Evolutionary conservation across 2,888 invertebrate species (phyloP).

Genomic region (Morpho achilles): DNA sequence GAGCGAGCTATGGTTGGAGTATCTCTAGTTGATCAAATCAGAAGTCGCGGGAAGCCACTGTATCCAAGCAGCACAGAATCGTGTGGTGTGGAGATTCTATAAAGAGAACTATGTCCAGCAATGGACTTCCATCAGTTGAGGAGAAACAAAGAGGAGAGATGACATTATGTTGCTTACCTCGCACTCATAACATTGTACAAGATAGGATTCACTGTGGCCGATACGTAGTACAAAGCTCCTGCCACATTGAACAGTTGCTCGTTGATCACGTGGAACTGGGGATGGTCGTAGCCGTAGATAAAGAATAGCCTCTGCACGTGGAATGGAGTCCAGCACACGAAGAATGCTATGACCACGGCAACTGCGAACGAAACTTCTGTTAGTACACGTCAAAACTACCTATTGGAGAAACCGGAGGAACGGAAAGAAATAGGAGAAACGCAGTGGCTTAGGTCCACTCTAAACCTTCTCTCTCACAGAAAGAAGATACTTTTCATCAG

Average conservation of each 20-base stretch:
- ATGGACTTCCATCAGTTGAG: no score
- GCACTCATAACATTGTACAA: conserved; percentile 90
- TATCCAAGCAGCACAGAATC: no score
- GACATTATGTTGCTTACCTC: conserved; percentile 39
- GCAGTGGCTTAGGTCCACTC: no score
- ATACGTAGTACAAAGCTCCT: conserved; percentile 91
- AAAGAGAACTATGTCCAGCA: no score
- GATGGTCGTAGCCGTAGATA: conserved; percentile 82
- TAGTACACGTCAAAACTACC: no score
- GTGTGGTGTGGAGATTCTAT: no score
- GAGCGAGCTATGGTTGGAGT: no score
- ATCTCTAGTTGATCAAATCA: no score
- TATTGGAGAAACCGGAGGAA: neutral
- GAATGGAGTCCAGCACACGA: conserved; percentile 97
- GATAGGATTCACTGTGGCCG: conserved; percentile 92
- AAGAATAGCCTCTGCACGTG: conserved; percentile 93
- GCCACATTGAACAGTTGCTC: conserved; percentile 89
- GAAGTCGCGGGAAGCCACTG: no score
- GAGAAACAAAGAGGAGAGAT: no score
- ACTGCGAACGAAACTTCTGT: conserved; percentile 74
- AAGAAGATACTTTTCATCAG: no score
- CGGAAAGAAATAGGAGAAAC: neutral
- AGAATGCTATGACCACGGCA: conserved; percentile 96
- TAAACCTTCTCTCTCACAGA: no score
- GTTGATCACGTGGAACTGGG: conserved; percentile 82